These are phyloP conservation scores for Atethmia centrago DNA, from an alignment of 2,888 invertebrate species.

Conservation along the genomic window DNA sequence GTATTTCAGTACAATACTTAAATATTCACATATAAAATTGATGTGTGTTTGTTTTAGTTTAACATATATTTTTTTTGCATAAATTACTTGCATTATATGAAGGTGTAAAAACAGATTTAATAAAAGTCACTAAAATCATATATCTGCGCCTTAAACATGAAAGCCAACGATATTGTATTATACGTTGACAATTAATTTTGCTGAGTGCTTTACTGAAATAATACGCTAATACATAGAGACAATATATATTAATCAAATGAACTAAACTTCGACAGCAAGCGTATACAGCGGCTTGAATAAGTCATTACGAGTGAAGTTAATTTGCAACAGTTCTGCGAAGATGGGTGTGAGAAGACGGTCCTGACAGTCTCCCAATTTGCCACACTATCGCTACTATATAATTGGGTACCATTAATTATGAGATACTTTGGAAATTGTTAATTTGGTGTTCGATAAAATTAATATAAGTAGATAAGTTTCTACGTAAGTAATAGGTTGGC, in stretches of 20 bases:
- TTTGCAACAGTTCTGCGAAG: slow-evolving; percentile 20
- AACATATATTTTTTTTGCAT: no score
- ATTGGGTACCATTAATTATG: slow-evolving; percentile 25
- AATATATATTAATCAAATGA: slow-evolving; percentile 34
- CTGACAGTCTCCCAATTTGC: slow-evolving; percentile 6
- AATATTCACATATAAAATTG: no score
- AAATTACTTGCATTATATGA: no score
- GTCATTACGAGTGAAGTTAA: slow-evolving; percentile 22
- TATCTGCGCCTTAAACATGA: no score
- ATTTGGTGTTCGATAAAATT: slow-evolving; percentile 2
- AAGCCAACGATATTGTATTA: slow-evolving; percentile 56
- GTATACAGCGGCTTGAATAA: slow-evolving; percentile 16
- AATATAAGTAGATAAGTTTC: slow-evolving; percentile 12
- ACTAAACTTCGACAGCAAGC: slow-evolving; percentile 34
- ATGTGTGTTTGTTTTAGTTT: no score
- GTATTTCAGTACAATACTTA: no score
- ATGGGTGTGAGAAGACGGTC: not conserved
- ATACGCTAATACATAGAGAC: slow-evolving; percentile 33
- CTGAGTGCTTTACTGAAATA: slow-evolving; percentile 69
- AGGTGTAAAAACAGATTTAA: no score
- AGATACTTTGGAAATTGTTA: slow-evolving; percentile 3
- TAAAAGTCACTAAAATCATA: no score
- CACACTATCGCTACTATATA: slow-evolving; percentile 6
- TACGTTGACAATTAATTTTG: slow-evolving; percentile 68
- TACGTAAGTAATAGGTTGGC: slow-evolving; percentile 25